A percentile compares a stretch with the other conserved stretches of the same genome.
These are phyloP conservation scores for Cinara cedri DNA, from an alignment of 2,888 invertebrate species.

Conservation along the genomic window DNA sequence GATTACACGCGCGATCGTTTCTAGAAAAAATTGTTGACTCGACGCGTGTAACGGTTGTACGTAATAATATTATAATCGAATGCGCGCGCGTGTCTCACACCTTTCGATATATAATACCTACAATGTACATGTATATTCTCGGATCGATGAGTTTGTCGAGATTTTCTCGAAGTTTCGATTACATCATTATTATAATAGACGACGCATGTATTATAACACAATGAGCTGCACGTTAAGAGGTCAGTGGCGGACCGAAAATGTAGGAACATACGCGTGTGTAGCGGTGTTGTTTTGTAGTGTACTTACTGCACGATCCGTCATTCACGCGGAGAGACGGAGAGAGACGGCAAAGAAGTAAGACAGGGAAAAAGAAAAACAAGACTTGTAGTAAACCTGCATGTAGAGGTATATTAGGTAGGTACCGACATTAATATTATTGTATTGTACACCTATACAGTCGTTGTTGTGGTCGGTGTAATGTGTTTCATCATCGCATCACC, in stretches of 20 bases:
- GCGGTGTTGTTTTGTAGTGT: not conserved
- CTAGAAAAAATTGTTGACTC: too few species aligned
- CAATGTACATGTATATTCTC: not conserved
- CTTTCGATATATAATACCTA: not conserved
- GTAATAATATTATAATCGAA: too few species aligned
- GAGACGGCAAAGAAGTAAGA: too few species aligned
- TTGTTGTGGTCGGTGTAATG: too few species aligned
- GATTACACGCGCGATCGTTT: too few species aligned
- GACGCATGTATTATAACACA: too few species aligned
- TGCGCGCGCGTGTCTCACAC: not conserved
- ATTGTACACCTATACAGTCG: too few species aligned
- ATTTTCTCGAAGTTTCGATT: not conserved
- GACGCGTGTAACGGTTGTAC: too few species aligned
- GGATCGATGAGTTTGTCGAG: slow-evolving; percentile 11
- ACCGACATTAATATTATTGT: too few species aligned
- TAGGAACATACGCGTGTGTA: too few species aligned
- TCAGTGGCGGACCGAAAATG: not conserved
- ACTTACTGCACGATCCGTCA: not conserved
- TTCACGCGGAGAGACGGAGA: too few species aligned
- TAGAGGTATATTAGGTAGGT: too few species aligned
- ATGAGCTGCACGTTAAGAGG: slow-evolving; percentile 10
- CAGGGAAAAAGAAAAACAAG: not conserved
- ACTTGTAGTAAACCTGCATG: not conserved
- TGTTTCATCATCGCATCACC: not conserved
- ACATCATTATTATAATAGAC: not conserved